phyloP scores from a whole-genome alignment of 1,140 invertebrate genomes.

The Thrips palmi region DNA sequence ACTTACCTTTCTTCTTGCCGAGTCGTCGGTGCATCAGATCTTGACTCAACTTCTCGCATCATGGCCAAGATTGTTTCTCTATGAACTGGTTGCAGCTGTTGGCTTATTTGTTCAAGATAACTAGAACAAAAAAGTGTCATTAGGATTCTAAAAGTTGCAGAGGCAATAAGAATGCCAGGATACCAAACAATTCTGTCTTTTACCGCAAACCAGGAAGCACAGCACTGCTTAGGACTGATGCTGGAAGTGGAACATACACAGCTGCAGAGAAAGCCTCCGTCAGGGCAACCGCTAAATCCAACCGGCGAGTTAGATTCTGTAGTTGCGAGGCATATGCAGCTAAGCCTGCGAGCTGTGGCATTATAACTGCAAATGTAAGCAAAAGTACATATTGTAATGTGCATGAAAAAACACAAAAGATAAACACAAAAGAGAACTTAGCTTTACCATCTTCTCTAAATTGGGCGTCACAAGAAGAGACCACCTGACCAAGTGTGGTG shows the following conservation, averaged over 20 bases:
- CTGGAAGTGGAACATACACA: conserved; percentile 37
- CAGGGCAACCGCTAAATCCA: conserved; percentile 36
- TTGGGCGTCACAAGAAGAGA: conserved; percentile 27
- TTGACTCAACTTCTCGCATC: conserved; percentile 31
- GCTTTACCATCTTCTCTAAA: conserved; percentile 34
- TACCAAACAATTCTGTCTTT: conserved; percentile 10
- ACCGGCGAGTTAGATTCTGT: conserved; percentile 30
- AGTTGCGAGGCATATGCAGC: conserved; percentile 33
- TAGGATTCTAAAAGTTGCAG: background rate
- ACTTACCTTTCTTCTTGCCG: conserved; percentile 25
- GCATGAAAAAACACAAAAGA: background rate
- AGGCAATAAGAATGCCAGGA: conserved; percentile 7
- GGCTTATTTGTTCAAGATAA: conserved; percentile 28
- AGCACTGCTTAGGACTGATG: conserved; percentile 26
- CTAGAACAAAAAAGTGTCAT: conserved; percentile 16
- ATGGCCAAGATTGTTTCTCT: conserved; percentile 29
- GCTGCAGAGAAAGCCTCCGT: conserved; percentile 44
- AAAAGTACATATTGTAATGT: conserved; percentile 4
- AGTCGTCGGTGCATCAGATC: conserved; percentile 20
- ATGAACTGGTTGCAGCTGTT: conserved; percentile 27
- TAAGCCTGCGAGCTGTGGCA: conserved; percentile 37
- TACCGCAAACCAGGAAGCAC: conserved; percentile 30
- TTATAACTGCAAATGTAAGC: conserved; percentile 32
- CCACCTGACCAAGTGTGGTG: conserved; percentile 29
- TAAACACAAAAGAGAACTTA: conserved; percentile 3